Conservation (phyloP, 2,797 vertebrate species). For the Chelon labrosus region DNA sequence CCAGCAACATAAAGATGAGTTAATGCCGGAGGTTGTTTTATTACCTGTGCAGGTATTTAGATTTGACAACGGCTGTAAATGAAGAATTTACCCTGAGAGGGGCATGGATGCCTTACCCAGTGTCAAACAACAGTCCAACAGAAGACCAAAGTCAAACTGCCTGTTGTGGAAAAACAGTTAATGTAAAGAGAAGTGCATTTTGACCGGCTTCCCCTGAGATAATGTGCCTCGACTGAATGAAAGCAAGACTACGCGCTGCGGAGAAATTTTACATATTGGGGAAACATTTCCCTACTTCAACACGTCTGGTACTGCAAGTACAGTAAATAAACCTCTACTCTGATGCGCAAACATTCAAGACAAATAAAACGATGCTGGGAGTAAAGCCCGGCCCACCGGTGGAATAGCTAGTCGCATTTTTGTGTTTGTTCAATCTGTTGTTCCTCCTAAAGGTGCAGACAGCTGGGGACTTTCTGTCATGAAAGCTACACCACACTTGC, state of each 20-base stretch:
- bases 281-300: slow-evolving; percentile 14
- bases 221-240: neutral
- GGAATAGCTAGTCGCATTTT: slow-evolving; percentile 39
- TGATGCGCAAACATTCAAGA: slow-evolving; percentile 50
- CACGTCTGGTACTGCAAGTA: slow-evolving; percentile 16
- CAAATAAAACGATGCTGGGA: slow-evolving; percentile 47
- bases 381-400: slow-evolving; percentile 28
- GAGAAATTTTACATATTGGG: slow-evolving; percentile 1
- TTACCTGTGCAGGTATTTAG: neutral
- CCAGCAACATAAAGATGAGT: neutral
- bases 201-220: neutral
- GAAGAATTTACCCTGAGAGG: neutral
- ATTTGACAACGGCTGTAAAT: neutral
- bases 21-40: neutral
- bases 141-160: neutral
- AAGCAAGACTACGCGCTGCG: neutral
- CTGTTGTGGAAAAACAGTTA: too few species aligned
- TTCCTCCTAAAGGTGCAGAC: slow-evolving; percentile 51
- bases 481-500: slow-evolving; percentile 7
- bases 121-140: too few species aligned
- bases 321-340: slow-evolving; percentile 47
- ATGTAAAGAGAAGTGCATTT: neutral
- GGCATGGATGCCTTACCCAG: neutral
- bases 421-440: slow-evolving; percentile 69
- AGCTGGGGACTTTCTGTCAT: slow-evolving; percentile 46